phyloP scores from a whole-genome alignment of 2,888 invertebrate genomes.

The Lepidonotus clava region DNA sequence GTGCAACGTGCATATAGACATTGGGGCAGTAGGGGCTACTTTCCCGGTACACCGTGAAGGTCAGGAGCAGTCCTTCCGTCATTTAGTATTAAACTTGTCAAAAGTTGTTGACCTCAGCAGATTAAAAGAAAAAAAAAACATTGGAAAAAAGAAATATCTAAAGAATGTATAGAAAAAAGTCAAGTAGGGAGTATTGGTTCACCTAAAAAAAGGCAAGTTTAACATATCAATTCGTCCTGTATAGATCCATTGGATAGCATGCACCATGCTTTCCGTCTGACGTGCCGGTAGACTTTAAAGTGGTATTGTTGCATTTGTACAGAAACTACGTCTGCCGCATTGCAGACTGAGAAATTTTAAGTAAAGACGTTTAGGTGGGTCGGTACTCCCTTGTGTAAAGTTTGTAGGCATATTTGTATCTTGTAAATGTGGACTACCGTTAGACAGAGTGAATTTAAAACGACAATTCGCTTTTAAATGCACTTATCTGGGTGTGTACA shows the following conservation, averaged over 20 bases:
- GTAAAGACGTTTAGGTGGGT: background rate
- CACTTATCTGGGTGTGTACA: background rate
- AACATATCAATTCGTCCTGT: conserved; percentile 38
- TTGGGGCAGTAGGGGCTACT: too few relatives aligned
- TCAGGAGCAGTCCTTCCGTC: too few relatives aligned
- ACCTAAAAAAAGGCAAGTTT: background rate
- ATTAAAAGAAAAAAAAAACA: background rate
- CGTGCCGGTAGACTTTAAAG: background rate
- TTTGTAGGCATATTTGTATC: conserved; percentile 42
- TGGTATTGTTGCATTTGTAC: conserved; percentile 5
- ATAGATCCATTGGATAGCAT: background rate
- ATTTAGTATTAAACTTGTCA: too few relatives aligned
- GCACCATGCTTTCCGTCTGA: background rate
- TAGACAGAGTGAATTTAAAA: background rate
- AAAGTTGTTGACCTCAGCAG: too few relatives aligned
- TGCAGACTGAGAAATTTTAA: background rate
- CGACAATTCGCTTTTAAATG: background rate
- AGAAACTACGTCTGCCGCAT: background rate
- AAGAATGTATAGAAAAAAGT: background rate
- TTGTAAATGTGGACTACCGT: conserved; percentile 24
- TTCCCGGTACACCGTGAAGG: too few relatives aligned
- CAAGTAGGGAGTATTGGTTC: conserved; percentile 4
- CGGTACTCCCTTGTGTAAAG: background rate
- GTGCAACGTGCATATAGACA: too few relatives aligned
- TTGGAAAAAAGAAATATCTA: background rate